Conservation (phyloP, 2,113 vertebrate species). For the Mesoclemmys tuberculata region DNA sequence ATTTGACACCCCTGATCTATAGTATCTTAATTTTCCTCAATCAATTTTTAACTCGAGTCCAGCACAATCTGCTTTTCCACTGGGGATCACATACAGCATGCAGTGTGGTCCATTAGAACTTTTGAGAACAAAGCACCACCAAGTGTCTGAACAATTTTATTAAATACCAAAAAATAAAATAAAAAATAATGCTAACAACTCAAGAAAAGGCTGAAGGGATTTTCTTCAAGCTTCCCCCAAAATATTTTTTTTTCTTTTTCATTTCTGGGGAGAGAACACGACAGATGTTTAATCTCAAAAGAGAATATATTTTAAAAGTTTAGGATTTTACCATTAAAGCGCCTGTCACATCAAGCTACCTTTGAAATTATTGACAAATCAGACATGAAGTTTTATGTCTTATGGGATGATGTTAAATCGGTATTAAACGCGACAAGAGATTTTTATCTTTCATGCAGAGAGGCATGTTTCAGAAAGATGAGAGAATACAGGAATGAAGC, state of each 20-base stretch:
- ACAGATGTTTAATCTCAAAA: neutral
- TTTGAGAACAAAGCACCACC: constrained; percentile 50
- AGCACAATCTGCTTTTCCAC: neutral
- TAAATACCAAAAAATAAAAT: neutral
- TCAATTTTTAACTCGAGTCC: neutral
- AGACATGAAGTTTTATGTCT: neutral
- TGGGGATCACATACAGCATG: neutral
- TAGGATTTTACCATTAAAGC: constrained; percentile 30
- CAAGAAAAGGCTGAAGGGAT: constrained; percentile 49
- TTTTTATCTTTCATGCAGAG: neutral
- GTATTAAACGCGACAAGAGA: neutral
- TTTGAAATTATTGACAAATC: constrained; percentile 17
- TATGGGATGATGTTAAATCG: constrained; percentile 7
- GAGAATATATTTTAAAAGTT: neutral
- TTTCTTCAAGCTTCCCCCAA: constrained; percentile 45
- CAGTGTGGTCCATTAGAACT: neutral
- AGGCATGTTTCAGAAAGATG: constrained; percentile 6
- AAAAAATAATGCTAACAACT: constrained; percentile 47
- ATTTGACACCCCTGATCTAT: too few species aligned
- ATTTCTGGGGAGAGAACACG: constrained; percentile 30
- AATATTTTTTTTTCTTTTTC: neutral
- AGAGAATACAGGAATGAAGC: neutral
- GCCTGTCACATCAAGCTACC: constrained; percentile 12
- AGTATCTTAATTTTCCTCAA: constrained; percentile 3
- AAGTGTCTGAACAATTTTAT: constrained; percentile 32